Conservation (phyloP, 2,888 invertebrate genomes). For the Luperina testacea region DNA sequence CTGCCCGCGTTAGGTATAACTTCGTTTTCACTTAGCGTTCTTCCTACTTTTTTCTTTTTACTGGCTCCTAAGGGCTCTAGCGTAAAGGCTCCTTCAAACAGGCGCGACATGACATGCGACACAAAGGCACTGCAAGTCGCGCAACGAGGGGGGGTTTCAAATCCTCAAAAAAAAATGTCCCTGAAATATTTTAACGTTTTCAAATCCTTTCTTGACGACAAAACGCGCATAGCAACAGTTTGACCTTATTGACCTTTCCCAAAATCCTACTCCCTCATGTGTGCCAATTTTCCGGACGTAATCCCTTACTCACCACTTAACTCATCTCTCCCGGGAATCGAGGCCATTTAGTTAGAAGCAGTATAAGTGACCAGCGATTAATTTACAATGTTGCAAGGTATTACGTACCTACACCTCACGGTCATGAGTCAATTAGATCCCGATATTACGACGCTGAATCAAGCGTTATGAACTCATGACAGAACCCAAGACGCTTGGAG, state of each 20-base stretch:
- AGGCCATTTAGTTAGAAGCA: conserved; percentile 4
- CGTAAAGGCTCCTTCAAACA: too few species aligned
- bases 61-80: too few species aligned
- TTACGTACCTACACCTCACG: not conserved
- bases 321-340: not conserved
- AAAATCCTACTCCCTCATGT: not conserved
- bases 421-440: not conserved
- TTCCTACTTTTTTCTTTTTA: too few species aligned
- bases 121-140: too few species aligned
- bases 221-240: not conserved
- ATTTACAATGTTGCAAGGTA: conserved; percentile 11
- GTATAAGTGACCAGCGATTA: conserved; percentile 10
- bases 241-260: not conserved
- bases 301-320: conserved; percentile 29
- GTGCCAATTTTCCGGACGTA: conserved; percentile 22
- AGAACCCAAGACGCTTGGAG: not conserved
- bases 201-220: not conserved
- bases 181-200: not conserved
- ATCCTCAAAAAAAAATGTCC: too few species aligned
- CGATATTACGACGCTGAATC: not conserved
- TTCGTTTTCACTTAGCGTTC: too few species aligned
- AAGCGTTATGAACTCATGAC: not conserved
- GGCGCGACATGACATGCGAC: too few species aligned
- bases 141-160: too few species aligned
- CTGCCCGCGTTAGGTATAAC: too few species aligned